Evolutionary conservation across 1,140 invertebrate genomes (phyloP).

Genomic region (Xylocopa sonorina): DNA sequence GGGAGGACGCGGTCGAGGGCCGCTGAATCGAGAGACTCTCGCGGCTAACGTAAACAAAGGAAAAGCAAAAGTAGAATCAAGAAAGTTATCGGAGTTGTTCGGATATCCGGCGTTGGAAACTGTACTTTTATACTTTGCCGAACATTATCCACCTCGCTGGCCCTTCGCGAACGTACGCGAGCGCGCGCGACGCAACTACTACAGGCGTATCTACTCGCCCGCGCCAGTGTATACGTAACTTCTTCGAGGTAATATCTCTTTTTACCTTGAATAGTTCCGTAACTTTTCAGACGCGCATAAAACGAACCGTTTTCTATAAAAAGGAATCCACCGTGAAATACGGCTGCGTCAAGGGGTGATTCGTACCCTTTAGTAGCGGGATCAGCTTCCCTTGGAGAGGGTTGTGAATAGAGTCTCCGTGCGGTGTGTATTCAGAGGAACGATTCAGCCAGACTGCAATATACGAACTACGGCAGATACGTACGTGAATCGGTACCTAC

Average conservation of each 20-base stretch:
- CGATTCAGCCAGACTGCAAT: neutral
- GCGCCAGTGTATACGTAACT: neutral
- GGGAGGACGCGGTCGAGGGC: constrained; percentile 4
- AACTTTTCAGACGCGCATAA: constrained; percentile 49
- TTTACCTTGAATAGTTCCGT: constrained; percentile 31
- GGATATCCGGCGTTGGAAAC: constrained; percentile 11
- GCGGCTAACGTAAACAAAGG: neutral
- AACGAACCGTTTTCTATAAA: constrained; percentile 42
- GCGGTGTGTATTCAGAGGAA: no score
- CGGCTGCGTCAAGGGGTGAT: neutral
- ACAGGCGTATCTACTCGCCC: neutral
- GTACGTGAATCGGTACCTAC: no score
- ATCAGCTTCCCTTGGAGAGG: constrained; percentile 1
- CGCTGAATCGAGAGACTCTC: constrained; percentile 22
- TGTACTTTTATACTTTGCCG: constrained; percentile 5
- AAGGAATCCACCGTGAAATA: constrained; percentile 40
- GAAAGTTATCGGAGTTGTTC: neutral
- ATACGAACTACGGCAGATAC: neutral
- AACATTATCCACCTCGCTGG: neutral
- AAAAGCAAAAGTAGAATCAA: constrained; percentile 22
- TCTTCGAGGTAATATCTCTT: constrained; percentile 10
- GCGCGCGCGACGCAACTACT: neutral
- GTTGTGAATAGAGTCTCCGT: neutral
- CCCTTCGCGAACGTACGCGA: neutral
- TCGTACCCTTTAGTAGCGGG: constrained; percentile 1